These are phyloP conservation scores for Gymnogyps californianus DNA, from an alignment of 2,113 vertebrate genomes.

Conservation along the genomic window DNA sequence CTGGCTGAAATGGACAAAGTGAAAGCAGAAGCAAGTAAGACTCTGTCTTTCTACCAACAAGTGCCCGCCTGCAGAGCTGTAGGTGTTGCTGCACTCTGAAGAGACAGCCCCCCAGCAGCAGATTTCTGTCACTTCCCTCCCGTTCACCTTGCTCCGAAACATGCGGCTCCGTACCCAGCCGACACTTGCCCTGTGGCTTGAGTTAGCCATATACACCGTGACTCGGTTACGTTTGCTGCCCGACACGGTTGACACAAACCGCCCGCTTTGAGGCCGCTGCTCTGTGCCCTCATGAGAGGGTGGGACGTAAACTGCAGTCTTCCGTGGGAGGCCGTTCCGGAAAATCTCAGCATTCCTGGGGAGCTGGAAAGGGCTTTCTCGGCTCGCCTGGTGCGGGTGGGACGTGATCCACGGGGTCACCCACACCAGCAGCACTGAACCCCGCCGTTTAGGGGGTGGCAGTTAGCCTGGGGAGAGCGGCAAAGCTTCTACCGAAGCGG, in stretches of 20 bases:
- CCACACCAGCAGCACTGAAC: fast-evolving
- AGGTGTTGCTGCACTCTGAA: background rate
- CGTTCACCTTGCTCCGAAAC: fast-evolving
- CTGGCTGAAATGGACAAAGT: conserved; percentile 96
- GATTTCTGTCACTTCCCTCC: background rate
- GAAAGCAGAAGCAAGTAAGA: conserved; percentile 94
- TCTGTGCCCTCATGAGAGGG: fast-evolving
- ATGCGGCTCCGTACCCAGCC: fast-evolving
- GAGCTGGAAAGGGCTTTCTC: background rate
- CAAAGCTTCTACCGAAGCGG: background rate
- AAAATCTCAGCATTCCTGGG: fast-evolving
- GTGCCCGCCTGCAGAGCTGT: background rate
- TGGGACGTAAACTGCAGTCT: fast-evolving
- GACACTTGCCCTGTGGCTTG: fast-evolving
- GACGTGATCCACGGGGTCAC: fast-evolving
- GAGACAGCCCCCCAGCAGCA: background rate
- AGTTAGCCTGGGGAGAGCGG: background rate
- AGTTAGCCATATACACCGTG: fast-evolving
- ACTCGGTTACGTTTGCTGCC: background rate
- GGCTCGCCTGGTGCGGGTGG: background rate
- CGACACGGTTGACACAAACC: fast-evolving
- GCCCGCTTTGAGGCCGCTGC: background rate
- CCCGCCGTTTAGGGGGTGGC: fast-evolving
- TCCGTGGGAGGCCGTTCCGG: fast-evolving
- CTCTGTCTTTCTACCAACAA: background rate